phyloP scores from a whole-genome alignment of 1,140 invertebrate species.

The Liolophura sinensis region DNA sequence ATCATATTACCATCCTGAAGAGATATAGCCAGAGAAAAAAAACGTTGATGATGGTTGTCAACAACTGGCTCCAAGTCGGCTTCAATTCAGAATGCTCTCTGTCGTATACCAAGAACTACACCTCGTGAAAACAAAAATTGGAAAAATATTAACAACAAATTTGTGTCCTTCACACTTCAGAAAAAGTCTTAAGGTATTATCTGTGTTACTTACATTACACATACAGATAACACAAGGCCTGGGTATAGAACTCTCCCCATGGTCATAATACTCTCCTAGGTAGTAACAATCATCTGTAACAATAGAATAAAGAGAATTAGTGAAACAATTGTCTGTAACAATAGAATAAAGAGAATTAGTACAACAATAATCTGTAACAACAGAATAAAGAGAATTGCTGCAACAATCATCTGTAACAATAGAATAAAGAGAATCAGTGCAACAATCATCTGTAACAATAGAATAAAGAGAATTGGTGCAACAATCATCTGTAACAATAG shows the following conservation, averaged over 20 bases:
- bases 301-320: constrained; percentile 33
- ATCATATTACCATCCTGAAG: constrained; percentile 80
- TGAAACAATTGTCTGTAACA: constrained; percentile 30
- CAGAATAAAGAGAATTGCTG: constrained; percentile 4
- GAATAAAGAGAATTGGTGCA: background rate
- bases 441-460: constrained; percentile 72
- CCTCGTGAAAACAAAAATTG: background rate
- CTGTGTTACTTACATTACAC: constrained; percentile 55
- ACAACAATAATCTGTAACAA: constrained; percentile 5
- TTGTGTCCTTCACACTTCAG: too few relatives aligned
- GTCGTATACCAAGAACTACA: constrained; percentile 6
- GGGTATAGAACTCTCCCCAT: constrained; percentile 75
- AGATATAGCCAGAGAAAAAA: constrained; percentile 65
- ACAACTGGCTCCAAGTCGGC: background rate
- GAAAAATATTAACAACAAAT: too few relatives aligned
- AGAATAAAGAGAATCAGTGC: too few relatives aligned
- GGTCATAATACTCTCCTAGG: constrained; percentile 77
- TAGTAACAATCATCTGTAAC: constrained; percentile 76
- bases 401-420: too few relatives aligned
- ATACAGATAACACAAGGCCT: constrained; percentile 61
- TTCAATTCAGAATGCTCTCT: background rate
- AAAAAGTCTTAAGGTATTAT: too few relatives aligned
- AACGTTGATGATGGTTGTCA: constrained; percentile 8
- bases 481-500: background rate
- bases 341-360: constrained; percentile 7